phyloP scores from a whole-genome alignment of 2,113 vertebrate species.

The Corynorhinus townsendii region DNA sequence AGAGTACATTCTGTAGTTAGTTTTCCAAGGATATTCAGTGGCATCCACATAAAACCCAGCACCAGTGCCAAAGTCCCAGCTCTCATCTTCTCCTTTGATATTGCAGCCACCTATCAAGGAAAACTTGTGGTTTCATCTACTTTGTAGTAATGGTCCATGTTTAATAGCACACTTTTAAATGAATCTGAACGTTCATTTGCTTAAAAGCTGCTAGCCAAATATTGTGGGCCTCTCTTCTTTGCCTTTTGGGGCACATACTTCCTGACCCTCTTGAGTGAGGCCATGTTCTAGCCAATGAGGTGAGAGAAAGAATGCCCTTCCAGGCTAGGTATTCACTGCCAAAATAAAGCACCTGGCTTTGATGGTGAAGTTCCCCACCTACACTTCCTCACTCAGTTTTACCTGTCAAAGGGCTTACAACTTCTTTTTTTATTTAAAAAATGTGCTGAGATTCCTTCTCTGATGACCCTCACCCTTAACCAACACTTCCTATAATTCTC shows the following conservation, averaged over 20 bases:
- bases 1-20: slow-evolving; percentile 96
- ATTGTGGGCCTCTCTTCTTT: background rate
- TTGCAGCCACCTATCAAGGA: slow-evolving; percentile 87
- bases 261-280: background rate
- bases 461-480: background rate
- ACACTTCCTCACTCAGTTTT: background rate
- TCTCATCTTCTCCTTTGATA: slow-evolving; percentile 95
- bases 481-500: background rate
- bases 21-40: slow-evolving; percentile 94
- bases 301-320: background rate
- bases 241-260: background rate
- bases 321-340: background rate
- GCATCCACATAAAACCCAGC: slow-evolving; percentile 96
- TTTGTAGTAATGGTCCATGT: background rate
- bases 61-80: slow-evolving; percentile 97
- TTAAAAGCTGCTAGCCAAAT: background rate
- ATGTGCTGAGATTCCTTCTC: background rate
- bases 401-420: background rate
- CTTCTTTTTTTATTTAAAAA: background rate
- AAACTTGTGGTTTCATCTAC: background rate
- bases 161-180: background rate
- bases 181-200: background rate
- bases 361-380: background rate
- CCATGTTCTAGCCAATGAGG: background rate
- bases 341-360: background rate